Evolutionary conservation across 2,888 invertebrate species (phyloP), one percentile per base, ranked within the genome.

Genomic region (Yponomeuta malinellus): DNA sequence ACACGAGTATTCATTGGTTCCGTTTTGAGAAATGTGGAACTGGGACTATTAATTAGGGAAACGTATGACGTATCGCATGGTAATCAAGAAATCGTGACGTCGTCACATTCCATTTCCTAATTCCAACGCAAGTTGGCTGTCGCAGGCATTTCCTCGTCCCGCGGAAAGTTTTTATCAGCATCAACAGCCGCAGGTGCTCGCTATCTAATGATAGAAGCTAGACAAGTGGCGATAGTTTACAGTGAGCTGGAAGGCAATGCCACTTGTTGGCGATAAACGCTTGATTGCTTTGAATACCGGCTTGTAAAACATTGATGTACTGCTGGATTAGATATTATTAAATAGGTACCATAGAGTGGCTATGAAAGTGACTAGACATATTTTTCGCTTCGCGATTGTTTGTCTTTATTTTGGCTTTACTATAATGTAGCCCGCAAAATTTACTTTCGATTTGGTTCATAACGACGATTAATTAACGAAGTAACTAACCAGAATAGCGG

Each of bases 141-240:
- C 52, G 52, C 10, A 12, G 10, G 52, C 12, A 52, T 52, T 63
- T 12, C 37, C 68, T 68, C 48, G 48, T 68, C 23, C 48, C 68
- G 33, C 68, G 48, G 48, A 48, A 48, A 23, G 48, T 68, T 68
- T 68, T 68, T 68, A 68, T 68, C 68, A 48, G 68, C 48, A 48
- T 23, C 48, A 43, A 68, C 68, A 10, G 68, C 48, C 43, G 48
- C 68, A 68, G 68, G 68, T 68, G 68, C 68, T 23, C 12, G 12
- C 48, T 33, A 68, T 68, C 68, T 37, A 68, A 43, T 65, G 65
- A 29, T 29, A 31, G 31, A 65, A 65, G 12, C 31, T 29, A 33
- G 65, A 31, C 31, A 65, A 65, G 31, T 65, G 33, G 12, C 65
- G 65, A 31, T 29, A 65, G 65, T 29, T 64, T 23, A 64, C 10